These are phyloP conservation scores for Plagiodera versicolora DNA, from an alignment of 2,888 invertebrate genomes.

Conservation along the genomic window DNA sequence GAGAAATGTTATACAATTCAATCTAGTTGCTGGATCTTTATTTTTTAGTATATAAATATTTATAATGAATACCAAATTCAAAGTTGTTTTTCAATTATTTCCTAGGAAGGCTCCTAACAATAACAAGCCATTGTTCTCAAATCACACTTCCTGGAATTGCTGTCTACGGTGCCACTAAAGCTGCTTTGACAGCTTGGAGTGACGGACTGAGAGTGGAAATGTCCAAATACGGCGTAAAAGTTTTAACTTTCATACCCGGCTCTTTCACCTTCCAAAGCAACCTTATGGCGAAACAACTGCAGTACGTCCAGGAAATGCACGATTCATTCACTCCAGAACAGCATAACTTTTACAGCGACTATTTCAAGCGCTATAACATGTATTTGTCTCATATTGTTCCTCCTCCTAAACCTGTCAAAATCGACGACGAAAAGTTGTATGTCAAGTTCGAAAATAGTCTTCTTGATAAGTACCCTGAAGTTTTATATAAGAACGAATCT, in stretches of 20 bases:
- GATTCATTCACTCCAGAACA: slow-evolving; percentile 65
- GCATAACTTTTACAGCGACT: slow-evolving; percentile 64
- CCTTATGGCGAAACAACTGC: slow-evolving; percentile 66
- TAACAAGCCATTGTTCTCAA: slow-evolving; percentile 82
- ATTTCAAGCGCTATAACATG: slow-evolving; percentile 65
- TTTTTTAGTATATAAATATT: too few species aligned
- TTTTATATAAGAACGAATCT: slow-evolving; percentile 70
- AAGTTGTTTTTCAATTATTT: slow-evolving; percentile 14
- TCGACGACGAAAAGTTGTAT: slow-evolving; percentile 59
- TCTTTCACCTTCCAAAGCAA: slow-evolving; percentile 72
- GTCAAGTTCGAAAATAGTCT: slow-evolving; percentile 65
- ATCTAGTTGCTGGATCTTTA: too few species aligned
- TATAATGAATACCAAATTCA: too few species aligned
- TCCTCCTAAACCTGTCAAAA: slow-evolving; percentile 55
- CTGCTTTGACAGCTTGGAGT: slow-evolving; percentile 73
- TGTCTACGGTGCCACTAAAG: slow-evolving; percentile 81
- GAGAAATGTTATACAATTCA: too few species aligned
- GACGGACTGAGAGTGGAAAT: slow-evolving; percentile 74
- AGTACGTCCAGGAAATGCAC: slow-evolving; percentile 67
- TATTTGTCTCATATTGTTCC: slow-evolving; percentile 57
- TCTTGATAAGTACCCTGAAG: slow-evolving; percentile 61
- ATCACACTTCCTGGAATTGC: slow-evolving; percentile 72
- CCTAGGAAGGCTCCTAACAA: slow-evolving; percentile 72
- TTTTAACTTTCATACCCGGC: slow-evolving; percentile 77
- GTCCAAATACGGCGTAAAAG: slow-evolving; percentile 69